phyloP scores from a whole-genome alignment of 2,888 invertebrate genomes.

The Lathronympha strigana region DNA sequence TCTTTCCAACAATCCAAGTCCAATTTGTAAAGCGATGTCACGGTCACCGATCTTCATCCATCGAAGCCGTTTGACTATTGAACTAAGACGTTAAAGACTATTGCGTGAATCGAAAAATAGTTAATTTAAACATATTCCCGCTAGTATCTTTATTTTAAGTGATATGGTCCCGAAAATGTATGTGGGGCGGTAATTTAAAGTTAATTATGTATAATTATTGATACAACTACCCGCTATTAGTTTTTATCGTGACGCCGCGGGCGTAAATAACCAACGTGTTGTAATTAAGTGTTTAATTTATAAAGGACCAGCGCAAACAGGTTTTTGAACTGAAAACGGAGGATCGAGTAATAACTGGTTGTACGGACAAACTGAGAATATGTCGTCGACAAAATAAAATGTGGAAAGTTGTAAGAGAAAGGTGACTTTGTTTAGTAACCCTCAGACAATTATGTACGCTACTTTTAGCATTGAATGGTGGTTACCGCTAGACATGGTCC shows the following conservation, averaged over 20 bases:
- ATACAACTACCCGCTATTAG: conserved; percentile 57
- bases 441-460: conserved; percentile 31
- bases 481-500: conserved; percentile 29
- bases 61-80: conserved; percentile 40
- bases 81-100: conserved; percentile 43
- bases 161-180: conserved; percentile 20
- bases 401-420: conserved; percentile 40
- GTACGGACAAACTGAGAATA: conserved; percentile 34
- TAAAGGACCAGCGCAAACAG: conserved; percentile 59
- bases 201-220: conserved; percentile 61
- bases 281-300: conserved; percentile 69
- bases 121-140: conserved; percentile 10
- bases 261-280: conserved; percentile 56
- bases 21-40: conserved; percentile 42
- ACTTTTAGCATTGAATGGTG: conserved; percentile 26
- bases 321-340: conserved; percentile 52
- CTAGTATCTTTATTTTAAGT: conserved; percentile 15
- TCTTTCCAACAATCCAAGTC: conserved; percentile 33
- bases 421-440: conserved; percentile 37
- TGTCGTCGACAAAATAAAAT: conserved; percentile 37
- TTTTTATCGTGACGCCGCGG: conserved; percentile 57
- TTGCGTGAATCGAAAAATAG: conserved; percentile 21
- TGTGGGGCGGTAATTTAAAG: conserved; percentile 52
- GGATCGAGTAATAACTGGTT: conserved; percentile 41
- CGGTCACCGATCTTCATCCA: conserved; percentile 43